These are phyloP conservation scores for Stichopus chloronotus DNA, from an alignment of 35 echinoderm and acorn worm species.

Conservation along the genomic window DNA sequence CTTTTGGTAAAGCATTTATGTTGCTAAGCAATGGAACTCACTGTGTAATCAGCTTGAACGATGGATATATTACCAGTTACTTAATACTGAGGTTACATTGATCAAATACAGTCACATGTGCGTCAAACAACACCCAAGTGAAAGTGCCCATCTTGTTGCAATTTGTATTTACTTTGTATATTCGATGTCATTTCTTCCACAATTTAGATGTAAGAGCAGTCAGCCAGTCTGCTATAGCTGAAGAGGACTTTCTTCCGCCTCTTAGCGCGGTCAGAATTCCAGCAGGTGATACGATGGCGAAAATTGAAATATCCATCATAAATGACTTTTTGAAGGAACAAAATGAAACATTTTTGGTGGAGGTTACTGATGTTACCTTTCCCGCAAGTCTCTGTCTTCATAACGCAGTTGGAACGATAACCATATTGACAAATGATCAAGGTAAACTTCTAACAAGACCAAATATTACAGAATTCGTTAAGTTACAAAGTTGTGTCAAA, in stretches of 20 bases:
- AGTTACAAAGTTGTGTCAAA: no score
- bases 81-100: no score
- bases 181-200: no score
- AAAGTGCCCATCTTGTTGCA: no score
- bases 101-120: no score
- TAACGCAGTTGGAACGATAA: not conserved
- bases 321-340: not conserved
- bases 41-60: no score
- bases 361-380: not conserved
- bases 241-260: not conserved
- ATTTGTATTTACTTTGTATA: no score
- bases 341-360: constrained; percentile 2
- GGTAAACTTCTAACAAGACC: not conserved
- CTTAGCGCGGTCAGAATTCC: not conserved
- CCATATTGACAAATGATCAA: constrained; percentile 3
- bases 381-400: not conserved
- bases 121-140: no score
- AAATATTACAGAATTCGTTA: no score
- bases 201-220: not conserved
- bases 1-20: no score
- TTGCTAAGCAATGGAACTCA: no score
- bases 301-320: not conserved
- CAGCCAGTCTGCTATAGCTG: not conserved
- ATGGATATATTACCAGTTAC: no score
- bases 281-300: not conserved